Conservation (phyloP, 2,113 vertebrate species). For the Lagenorhynchus albirostris region DNA sequence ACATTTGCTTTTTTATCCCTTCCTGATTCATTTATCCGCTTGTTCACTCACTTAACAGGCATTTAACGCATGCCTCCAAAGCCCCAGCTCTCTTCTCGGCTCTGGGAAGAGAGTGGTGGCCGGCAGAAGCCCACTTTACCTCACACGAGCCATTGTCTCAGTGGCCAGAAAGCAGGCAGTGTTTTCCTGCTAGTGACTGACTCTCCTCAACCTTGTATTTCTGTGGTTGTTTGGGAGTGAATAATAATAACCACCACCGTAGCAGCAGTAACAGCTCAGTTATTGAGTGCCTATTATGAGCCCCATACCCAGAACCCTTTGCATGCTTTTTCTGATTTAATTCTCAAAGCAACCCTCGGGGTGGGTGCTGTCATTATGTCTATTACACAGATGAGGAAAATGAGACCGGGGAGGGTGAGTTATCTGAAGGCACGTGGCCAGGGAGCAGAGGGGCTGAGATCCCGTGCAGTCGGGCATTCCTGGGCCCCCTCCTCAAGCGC, state of each 20-base stretch:
- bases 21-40: neutral
- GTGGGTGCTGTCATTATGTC: neutral
- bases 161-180: neutral
- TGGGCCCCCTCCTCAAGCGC: neutral
- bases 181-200: neutral
- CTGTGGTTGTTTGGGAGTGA: neutral
- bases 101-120: neutral
- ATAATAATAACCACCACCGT: neutral
- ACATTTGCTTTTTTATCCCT: neutral
- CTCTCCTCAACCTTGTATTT: neutral
- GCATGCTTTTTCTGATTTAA: neutral
- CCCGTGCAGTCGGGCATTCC: accelerated
- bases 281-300: neutral
- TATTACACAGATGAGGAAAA: neutral
- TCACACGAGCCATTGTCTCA: neutral
- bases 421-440: accelerated
- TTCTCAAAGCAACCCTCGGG: neutral
- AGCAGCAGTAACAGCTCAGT: neutral
- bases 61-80: neutral
- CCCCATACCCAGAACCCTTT: neutral
- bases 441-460: neutral
- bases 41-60: neutral
- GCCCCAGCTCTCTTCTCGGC: neutral
- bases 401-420: neutral
- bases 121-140: neutral